These are phyloP conservation scores for Monomorium pharaonis DNA, from an alignment of 1,140 invertebrate genomes.

Conservation along the genomic window DNA sequence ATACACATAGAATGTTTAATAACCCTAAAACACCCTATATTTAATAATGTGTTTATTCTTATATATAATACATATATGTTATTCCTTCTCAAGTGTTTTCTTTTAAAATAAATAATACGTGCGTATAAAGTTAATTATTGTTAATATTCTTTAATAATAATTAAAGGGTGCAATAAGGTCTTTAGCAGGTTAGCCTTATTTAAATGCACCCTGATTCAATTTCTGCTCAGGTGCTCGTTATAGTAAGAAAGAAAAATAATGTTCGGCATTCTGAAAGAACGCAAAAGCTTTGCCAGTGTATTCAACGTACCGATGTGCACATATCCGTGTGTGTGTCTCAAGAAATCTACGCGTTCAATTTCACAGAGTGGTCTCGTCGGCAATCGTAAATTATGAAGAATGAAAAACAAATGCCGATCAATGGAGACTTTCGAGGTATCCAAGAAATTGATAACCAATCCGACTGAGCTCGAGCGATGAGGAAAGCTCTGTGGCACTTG, in stretches of 20 bases:
- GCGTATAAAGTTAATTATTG: no score
- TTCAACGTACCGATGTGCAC: not conserved
- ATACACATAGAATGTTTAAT: no score
- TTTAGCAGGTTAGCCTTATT: no score
- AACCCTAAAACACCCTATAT: no score
- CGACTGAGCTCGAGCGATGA: conserved; percentile 84
- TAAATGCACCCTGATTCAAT: no score
- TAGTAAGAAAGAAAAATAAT: conserved; percentile 40
- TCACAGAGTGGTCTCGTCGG: conserved; percentile 60
- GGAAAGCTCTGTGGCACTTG: conserved; percentile 89
- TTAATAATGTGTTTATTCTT: no score
- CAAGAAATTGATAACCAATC: conserved; percentile 82
- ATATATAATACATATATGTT: no score
- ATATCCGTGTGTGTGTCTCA: not conserved
- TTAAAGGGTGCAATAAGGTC: no score
- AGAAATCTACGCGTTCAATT: conserved; percentile 69
- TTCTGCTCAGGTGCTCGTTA: no score
- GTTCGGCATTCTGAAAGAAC: not conserved
- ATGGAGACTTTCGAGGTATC: conserved; percentile 4
- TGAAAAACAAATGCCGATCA: conserved; percentile 57
- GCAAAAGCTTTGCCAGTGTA: not conserved
- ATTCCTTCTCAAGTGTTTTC: no score
- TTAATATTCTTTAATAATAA: no score
- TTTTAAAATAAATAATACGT: no score
- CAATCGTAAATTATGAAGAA: conserved; percentile 54